These are phyloP conservation scores for Actinopyga echinites DNA, from an alignment of 53 echinoderm and acorn worm genomes.

Conservation along the genomic window DNA sequence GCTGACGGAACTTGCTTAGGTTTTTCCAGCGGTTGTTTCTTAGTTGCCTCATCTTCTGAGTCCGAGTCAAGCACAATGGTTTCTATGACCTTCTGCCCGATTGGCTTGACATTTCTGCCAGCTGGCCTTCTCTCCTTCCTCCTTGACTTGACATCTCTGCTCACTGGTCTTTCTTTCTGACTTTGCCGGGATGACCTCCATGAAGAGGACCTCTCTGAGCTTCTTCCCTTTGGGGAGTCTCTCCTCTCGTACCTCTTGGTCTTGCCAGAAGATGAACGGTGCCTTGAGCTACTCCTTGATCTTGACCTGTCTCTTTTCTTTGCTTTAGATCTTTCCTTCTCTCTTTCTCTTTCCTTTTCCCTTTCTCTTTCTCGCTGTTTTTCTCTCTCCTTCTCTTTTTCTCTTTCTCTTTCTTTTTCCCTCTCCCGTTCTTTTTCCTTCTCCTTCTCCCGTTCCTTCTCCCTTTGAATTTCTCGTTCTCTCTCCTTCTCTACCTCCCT, in stretches of 20 bases:
- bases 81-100: constrained; percentile 17
- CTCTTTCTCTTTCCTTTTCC: background rate
- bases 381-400: background rate
- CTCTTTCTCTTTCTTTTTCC: constrained; percentile 13
- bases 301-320: constrained; percentile 29
- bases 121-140: constrained; percentile 54
- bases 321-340: constrained; percentile 31
- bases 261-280: background rate
- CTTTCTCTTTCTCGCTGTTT: constrained; percentile 9
- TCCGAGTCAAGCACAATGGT: constrained; percentile 18
- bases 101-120: background rate
- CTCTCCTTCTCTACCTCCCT: background rate
- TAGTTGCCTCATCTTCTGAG: constrained; percentile 13
- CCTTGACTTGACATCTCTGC: constrained; percentile 50
- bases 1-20: background rate
- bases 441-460: constrained; percentile 1
- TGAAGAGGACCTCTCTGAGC: background rate
- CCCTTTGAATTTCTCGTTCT: constrained; percentile 6
- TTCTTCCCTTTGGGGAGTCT: background rate
- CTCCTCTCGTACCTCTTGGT: constrained; percentile 10
- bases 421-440: constrained; percentile 10
- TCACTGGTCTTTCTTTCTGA: constrained; percentile 28
- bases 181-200: constrained; percentile 37
- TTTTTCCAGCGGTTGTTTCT: constrained; percentile 30
- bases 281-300: background rate